phyloP scores from a whole-genome alignment of 2,113 vertebrate genomes.

The Sus scrofa region DNA sequence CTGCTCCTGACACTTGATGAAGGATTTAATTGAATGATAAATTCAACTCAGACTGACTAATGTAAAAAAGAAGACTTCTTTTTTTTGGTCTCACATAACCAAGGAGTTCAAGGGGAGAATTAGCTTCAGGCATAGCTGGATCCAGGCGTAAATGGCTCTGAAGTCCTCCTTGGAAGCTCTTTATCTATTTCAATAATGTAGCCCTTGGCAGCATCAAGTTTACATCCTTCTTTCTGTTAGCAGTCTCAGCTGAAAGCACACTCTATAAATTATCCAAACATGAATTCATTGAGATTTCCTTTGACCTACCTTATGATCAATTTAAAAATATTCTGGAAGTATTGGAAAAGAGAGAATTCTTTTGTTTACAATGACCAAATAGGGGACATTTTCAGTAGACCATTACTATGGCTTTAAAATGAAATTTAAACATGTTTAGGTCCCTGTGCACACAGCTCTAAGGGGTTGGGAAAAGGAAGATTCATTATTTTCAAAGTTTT shows the following conservation, averaged over 20 bases:
- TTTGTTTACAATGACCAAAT: background rate
- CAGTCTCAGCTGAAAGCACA: background rate
- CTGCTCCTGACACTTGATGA: background rate
- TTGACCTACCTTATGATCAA: background rate
- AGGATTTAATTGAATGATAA: background rate
- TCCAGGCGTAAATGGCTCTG: background rate
- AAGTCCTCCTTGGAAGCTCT: background rate
- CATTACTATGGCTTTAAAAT: background rate
- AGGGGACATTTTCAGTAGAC: background rate
- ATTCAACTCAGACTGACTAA: background rate
- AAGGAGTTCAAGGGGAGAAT: background rate
- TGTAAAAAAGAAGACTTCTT: background rate
- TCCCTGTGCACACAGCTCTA: background rate
- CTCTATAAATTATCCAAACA: background rate
- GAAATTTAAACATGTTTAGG: background rate
- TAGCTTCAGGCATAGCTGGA: constrained; percentile 21
- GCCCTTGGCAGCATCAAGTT: background rate
- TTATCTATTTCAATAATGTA: background rate
- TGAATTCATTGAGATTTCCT: constrained; percentile 1
- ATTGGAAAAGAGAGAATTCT: background rate
- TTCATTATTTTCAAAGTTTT: background rate
- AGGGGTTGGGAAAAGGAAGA: background rate
- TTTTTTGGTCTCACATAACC: background rate
- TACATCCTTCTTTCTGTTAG: background rate
- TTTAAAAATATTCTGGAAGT: constrained; percentile 4